phyloP scores from a whole-genome alignment of 2,113 vertebrate genomes.

The Hippocampus comes region DNA sequence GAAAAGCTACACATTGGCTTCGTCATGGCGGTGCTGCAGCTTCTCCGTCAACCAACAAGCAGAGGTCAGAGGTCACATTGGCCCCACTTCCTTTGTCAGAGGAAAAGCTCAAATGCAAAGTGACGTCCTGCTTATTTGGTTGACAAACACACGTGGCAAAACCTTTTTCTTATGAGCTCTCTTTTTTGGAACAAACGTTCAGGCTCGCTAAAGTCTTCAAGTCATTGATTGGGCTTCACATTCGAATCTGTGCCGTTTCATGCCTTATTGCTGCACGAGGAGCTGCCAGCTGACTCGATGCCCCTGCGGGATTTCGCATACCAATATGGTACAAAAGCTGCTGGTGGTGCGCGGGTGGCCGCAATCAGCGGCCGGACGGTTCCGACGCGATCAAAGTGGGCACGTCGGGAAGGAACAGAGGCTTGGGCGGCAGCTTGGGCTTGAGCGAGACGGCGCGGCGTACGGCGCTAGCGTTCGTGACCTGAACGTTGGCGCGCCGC shows the following conservation, averaged over 20 bases:
- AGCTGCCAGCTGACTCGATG: too few relatives aligned
- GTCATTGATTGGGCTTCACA: background rate
- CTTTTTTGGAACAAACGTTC: too few relatives aligned
- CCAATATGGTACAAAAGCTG: slow-evolving; percentile 41
- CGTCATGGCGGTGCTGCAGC: background rate
- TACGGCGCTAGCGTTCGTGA: slow-evolving; percentile 23
- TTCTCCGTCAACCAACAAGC: background rate
- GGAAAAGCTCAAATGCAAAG: background rate
- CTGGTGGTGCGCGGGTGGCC: background rate
- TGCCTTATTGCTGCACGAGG: too few relatives aligned
- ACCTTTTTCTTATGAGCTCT: too few relatives aligned
- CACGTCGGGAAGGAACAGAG: slow-evolving; percentile 69
- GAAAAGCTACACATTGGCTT: background rate
- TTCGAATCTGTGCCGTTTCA: too few relatives aligned
- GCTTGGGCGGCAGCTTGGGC: slow-evolving; percentile 69
- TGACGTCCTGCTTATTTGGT: background rate
- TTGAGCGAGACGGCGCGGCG: slow-evolving; percentile 73
- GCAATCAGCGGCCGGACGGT: slow-evolving; percentile 57
- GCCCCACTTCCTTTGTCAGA: background rate
- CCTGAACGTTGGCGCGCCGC: slow-evolving; percentile 33
- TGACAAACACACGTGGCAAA: background rate
- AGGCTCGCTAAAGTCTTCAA: background rate
- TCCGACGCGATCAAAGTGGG: slow-evolving; percentile 43
- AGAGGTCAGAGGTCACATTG: background rate
- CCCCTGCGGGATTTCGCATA: slow-evolving; percentile 6